Evolutionary conservation across 2,113 vertebrate species (phyloP).

Genomic region (Melanotaenia duboulayi): DNA sequence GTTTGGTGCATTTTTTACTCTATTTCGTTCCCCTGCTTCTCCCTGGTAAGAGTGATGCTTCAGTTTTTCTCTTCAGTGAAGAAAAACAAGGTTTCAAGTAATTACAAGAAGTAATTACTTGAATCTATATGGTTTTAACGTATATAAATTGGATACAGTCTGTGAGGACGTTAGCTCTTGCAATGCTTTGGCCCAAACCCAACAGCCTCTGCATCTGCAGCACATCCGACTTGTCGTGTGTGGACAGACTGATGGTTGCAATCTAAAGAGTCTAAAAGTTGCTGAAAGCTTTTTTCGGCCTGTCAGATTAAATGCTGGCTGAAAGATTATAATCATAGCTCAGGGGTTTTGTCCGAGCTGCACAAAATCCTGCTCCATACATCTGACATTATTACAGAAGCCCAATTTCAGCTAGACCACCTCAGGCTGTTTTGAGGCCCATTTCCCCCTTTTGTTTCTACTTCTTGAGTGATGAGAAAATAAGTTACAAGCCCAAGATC

Average conservation of each 20-base stretch:
- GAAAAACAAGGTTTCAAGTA: no score
- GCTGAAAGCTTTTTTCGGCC: conserved; percentile 25
- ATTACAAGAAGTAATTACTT: no score
- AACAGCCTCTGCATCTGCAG: conserved; percentile 1
- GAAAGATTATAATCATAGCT: conserved; percentile 20
- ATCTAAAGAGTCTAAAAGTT: conserved; percentile 26
- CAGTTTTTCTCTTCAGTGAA: no score
- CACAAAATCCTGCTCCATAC: conserved; percentile 32
- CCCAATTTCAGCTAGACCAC: conserved; percentile 20
- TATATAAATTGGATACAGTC: not conserved
- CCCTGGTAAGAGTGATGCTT: no score
- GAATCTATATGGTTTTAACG: no score
- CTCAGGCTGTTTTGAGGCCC: conserved; percentile 19
- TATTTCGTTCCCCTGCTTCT: no score
- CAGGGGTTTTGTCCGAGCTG: conserved; percentile 3
- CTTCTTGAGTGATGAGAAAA: conserved; percentile 37
- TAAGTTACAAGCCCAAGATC: conserved; percentile 44
- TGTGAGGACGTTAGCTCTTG: not conserved
- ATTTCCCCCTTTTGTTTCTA: conserved; percentile 27
- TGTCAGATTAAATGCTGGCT: conserved; percentile 1
- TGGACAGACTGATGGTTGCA: conserved; percentile 38
- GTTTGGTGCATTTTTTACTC: no score
- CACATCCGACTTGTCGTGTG: conserved; percentile 33
- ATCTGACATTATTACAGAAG: conserved; percentile 38
- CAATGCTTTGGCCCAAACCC: not conserved